Base-by-base conservation (phyloP, 53 echinoderm and acorn worm species). In the Luidia sarsii region DNA sequence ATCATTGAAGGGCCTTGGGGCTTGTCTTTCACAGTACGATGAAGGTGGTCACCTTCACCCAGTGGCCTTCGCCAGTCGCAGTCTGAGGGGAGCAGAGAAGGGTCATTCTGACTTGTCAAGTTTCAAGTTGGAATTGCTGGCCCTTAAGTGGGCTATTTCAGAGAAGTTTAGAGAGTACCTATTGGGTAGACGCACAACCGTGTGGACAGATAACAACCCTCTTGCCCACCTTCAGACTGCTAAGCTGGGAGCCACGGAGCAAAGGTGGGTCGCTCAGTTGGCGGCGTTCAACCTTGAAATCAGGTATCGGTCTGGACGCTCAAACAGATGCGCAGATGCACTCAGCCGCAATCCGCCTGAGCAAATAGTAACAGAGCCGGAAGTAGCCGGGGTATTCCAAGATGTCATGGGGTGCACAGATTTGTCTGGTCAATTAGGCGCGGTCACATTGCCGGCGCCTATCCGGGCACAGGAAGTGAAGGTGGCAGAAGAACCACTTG, bases 201-300 rank as follows among this genome's bases (percentile, higher is more conserved):
- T 84, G 27, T 84, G 24, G 50, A 84, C 84, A 4, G 84, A 84
- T n/a, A n/a, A 73, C 53, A 84, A 73, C 30, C 82, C 67, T 1
- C 10, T 82, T 10, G 30, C 64, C 4, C 48, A 82, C 33, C 25
- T 82, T 5, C 64, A 68, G 20, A 59, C 48, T 18, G 45, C 75
- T 19, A 89, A 85, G 30, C 54, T 85, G 28, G 89, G 85, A 25
- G 85, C 85, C 14, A 85, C 64, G 2, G 80, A 89, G 48, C 80
- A 62, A 7, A 51, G 89, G 11, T 89, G 89, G 89, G 57, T 39
- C 31, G 85, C 89, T 15, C 85, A 89, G 6, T 22, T 89, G 35
- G 64, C 85, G 0, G 29, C 53, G 18, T 89, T 89, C 39, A 79
- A 51, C 11, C 66, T 89, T 18, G 69, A 66, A 1, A 79, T 89